Evolutionary conservation across 2,888 invertebrate species (phyloP).

Genomic region (Bhutanitis thaidina): DNA sequence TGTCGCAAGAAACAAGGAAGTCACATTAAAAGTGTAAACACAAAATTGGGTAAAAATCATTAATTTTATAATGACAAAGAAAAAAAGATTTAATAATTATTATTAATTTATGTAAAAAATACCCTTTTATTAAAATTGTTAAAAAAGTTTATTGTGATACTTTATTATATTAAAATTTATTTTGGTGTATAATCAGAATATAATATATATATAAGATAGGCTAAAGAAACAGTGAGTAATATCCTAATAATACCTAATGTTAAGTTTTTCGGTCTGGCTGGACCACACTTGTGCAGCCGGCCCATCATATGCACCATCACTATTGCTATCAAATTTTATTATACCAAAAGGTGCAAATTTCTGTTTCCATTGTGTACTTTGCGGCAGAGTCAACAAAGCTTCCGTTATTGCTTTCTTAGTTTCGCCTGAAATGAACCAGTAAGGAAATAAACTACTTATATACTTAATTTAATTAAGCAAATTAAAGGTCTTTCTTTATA

Average conservation of each 20-base stretch:
- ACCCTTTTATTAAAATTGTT: too few species aligned
- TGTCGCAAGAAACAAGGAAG: not conserved
- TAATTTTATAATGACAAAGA: too few species aligned
- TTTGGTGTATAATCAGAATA: slow-evolving; percentile 64
- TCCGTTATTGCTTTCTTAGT: slow-evolving; percentile 57
- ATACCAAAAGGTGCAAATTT: slow-evolving; percentile 72
- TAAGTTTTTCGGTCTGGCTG: slow-evolving; percentile 70
- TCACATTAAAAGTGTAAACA: not conserved
- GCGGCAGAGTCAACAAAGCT: slow-evolving; percentile 58
- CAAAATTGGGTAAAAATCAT: too few species aligned
- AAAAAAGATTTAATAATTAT: too few species aligned
- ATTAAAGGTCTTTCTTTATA: not conserved
- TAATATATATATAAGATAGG: slow-evolving; percentile 69
- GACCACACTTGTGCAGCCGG: slow-evolving; percentile 73
- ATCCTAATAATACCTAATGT: slow-evolving; percentile 77
- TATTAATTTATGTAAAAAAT: too few species aligned
- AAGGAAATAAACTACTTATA: not conserved
- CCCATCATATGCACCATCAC: slow-evolving; percentile 68
- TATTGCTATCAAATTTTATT: slow-evolving; percentile 65
- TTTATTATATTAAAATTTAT: slow-evolving; percentile 26
- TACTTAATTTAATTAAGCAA: not conserved
- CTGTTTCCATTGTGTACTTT: slow-evolving; percentile 55
- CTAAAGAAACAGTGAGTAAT: slow-evolving; percentile 50
- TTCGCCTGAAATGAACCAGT: slow-evolving; percentile 49
- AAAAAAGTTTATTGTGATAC: not conserved